These are phyloP conservation scores for Sphinx pinastri DNA, from an alignment of 2,888 invertebrate species.

Conservation along the genomic window DNA sequence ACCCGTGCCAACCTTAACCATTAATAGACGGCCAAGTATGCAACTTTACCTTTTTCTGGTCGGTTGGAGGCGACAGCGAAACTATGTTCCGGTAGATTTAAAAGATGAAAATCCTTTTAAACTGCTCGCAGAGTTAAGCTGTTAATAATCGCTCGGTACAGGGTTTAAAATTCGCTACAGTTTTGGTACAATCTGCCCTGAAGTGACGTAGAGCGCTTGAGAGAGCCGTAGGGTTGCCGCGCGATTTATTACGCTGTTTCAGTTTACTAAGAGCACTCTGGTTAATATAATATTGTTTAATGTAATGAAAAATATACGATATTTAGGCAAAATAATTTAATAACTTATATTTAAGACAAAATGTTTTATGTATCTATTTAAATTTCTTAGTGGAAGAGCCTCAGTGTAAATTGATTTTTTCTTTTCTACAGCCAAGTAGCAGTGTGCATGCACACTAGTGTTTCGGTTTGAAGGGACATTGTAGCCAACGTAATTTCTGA, in stretches of 20 bases:
- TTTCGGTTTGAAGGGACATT: no score
- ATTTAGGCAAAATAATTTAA: no score
- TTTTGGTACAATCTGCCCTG: constrained; percentile 14
- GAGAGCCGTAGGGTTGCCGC: constrained; percentile 3
- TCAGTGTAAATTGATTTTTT: no score
- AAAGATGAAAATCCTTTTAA: constrained; percentile 15
- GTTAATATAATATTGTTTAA: background rate
- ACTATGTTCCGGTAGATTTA: background rate
- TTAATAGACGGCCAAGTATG: background rate
- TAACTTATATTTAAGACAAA: no score
- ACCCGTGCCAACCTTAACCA: background rate
- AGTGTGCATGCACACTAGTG: no score
- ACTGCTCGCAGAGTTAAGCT: constrained; percentile 10
- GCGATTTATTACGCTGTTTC: background rate
- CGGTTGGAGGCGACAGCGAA: background rate
- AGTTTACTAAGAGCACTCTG: no score
- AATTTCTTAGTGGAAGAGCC: no score
- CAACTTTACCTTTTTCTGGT: background rate
- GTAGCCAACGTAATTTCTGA: no score
- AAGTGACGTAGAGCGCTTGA: constrained; percentile 5
- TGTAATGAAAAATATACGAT: no score
- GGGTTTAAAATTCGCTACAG: constrained; percentile 17
- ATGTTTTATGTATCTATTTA: no score
- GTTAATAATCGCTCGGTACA: background rate
- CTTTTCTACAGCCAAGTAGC: no score